A percentile compares a stretch with the other conserved stretches of the same genome.
Evolutionary conservation across 1,140 invertebrate species (phyloP).

Genomic region (Drosophila kikkawai): DNA sequence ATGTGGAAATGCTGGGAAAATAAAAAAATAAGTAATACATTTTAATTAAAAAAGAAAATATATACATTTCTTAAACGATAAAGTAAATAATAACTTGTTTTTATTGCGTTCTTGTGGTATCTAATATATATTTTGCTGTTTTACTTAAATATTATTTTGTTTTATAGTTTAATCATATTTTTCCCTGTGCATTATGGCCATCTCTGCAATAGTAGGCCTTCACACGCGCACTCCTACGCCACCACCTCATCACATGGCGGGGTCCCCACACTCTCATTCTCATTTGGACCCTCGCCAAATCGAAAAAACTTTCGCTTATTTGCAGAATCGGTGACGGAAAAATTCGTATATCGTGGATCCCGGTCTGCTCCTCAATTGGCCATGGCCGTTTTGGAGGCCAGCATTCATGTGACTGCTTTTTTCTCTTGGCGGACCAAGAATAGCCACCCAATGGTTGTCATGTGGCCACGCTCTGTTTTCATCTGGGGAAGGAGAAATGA

Average conservation of each 20-base stretch:
- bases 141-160: background rate
- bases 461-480: constrained; percentile 38
- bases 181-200: background rate
- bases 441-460: constrained; percentile 54
- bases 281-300: constrained; percentile 48
- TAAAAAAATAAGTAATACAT: background rate
- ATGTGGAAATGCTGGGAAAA: background rate
- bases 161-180: background rate
- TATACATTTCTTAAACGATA: too few species aligned
- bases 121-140: too few species aligned
- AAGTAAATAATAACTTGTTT: background rate
- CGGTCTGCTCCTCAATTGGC: constrained; percentile 45
- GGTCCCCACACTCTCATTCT: background rate
- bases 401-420: constrained; percentile 68
- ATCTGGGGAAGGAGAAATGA: constrained; percentile 74
- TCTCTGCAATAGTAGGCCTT: constrained; percentile 8
- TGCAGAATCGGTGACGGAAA: constrained; percentile 61
- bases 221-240: constrained; percentile 68
- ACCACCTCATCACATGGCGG: constrained; percentile 42
- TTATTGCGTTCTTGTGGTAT: too few species aligned
- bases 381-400: constrained; percentile 73
- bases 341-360: constrained; percentile 24
- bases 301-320: constrained; percentile 50
- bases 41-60: background rate
- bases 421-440: constrained; percentile 41